phyloP scores from a whole-genome alignment of 2,797 vertebrate species.

The Uromys caudimaculatus region DNA sequence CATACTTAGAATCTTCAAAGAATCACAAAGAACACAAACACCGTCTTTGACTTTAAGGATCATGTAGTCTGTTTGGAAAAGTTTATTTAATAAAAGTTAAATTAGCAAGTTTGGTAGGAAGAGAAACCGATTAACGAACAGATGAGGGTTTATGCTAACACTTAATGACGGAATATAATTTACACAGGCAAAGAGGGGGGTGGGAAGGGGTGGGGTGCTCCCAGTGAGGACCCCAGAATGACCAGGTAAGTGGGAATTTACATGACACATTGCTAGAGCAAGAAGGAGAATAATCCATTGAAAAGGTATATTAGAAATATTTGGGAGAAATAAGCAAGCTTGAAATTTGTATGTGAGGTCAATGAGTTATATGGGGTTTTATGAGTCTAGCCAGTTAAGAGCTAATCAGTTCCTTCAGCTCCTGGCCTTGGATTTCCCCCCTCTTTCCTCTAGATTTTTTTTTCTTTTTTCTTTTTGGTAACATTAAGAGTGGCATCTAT shows the following conservation, averaged over 20 bases:
- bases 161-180: not conserved
- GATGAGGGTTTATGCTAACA: not conserved
- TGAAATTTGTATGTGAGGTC: conserved; percentile 37
- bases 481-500: not conserved
- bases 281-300: not conserved
- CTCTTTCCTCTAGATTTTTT: not conserved
- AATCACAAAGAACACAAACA: not conserved
- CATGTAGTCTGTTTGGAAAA: conserved; percentile 5
- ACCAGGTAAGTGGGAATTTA: not conserved
- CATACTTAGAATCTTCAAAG: conserved; percentile 21
- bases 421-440: not conserved
- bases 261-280: not conserved
- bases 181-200: not conserved
- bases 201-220: not conserved
- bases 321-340: conserved; percentile 23
- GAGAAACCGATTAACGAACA: conserved; percentile 15
- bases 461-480: conserved; percentile 7
- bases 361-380: not conserved
- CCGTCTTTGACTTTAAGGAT: not conserved
- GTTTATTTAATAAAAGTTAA: conserved; percentile 34
- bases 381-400: conserved; percentile 1
- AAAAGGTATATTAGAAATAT: conserved; percentile 23
- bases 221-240: not conserved
- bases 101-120: conserved; percentile 18
- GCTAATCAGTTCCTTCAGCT: not conserved